Evolutionary conservation across 2,888 invertebrate species (phyloP), one percentile per base, ranked within the genome.

Genomic region (Dryobotodes eremita): DNA sequence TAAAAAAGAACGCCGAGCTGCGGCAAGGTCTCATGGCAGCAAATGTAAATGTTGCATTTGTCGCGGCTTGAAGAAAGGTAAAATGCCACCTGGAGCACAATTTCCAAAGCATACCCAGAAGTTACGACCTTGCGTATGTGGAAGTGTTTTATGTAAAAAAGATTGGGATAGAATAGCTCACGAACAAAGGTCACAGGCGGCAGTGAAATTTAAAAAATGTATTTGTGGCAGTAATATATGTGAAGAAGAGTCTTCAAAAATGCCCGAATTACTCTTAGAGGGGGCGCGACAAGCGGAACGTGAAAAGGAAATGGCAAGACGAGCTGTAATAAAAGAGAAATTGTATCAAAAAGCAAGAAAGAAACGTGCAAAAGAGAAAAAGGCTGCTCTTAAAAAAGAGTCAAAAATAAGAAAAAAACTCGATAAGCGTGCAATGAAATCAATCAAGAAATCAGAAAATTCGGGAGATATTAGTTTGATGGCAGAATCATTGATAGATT

Each of bases 161-260:
- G 75, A 86, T 66, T 75, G 57, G 71, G n/a, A 77, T 42, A 72
- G 42, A 70, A 55, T 77, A 36, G 31, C 36, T 42, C 66, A 23
- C 0, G 72, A 81, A 17, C 55, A 73, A 64, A 42, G 17, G 8
- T 55, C 62, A 53, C 1, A 7, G 2, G 50, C 64, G 5, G 42
- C 20, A n/a, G n/a, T 75, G 8, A 66, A 71, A 68, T 6, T 65
- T 31, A 71, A 64, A 23, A 78, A 59, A 68, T 87, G 84, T 79
- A 17, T 86, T 62, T 87, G 86, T 71, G 86, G 87, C 15, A 84
- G 71, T 71, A 2, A 36, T 17, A 46, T 86, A 26, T 87, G 87
- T 80, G 65, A 13, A 42, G 15, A 48, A n/a, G 82, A 84, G n/a
- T 74, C 82, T 55, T 36, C 66, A 62, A 85, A 84, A 79, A 57